phyloP scores from a whole-genome alignment of 2,888 invertebrate genomes.

The Cryptocephalus primarius region DNA sequence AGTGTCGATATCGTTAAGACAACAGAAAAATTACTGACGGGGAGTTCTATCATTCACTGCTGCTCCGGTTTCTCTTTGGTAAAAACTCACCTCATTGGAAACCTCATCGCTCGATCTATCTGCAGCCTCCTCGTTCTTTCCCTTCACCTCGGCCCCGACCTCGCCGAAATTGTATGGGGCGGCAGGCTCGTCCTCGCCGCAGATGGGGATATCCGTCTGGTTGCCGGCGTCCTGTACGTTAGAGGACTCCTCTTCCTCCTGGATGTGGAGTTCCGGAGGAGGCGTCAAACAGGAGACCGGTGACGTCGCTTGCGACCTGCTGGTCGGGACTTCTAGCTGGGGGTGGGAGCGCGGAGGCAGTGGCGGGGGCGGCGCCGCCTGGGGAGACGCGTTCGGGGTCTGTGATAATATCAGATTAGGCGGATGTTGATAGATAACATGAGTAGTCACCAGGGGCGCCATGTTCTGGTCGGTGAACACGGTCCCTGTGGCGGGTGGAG shows the following conservation, averaged over 20 bases:
- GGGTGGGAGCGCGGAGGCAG: conserved; percentile 11
- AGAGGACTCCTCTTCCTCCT: conserved; percentile 35
- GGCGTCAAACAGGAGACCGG: conserved; percentile 51
- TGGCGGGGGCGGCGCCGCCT: too few species aligned
- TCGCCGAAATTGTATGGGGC: too few species aligned
- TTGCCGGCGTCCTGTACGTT: conserved; percentile 71
- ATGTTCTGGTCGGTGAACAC: conserved; percentile 41
- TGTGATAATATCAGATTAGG: conserved; percentile 33
- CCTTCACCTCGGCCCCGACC: too few species aligned
- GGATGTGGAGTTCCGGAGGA: conserved; percentile 39
- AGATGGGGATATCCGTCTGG: conserved; percentile 65
- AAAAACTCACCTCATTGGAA: too few species aligned
- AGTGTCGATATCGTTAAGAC: too few species aligned
- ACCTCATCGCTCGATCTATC: too few species aligned
- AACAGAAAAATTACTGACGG: too few species aligned
- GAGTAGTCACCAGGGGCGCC: conserved; percentile 44
- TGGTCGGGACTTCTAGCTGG: conserved; percentile 13
- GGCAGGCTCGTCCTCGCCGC: conserved; percentile 50
- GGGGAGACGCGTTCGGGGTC: conserved; percentile 10
- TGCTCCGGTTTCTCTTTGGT: too few species aligned
- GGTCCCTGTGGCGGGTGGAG: conserved; percentile 29
- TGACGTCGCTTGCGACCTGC: conserved; percentile 38
- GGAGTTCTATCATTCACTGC: too few species aligned
- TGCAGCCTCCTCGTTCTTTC: too few species aligned
- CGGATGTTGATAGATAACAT: conserved; percentile 44